Conservation (phyloP, 2,797 vertebrate genomes). For the Tokudaia muenninki region DNA sequence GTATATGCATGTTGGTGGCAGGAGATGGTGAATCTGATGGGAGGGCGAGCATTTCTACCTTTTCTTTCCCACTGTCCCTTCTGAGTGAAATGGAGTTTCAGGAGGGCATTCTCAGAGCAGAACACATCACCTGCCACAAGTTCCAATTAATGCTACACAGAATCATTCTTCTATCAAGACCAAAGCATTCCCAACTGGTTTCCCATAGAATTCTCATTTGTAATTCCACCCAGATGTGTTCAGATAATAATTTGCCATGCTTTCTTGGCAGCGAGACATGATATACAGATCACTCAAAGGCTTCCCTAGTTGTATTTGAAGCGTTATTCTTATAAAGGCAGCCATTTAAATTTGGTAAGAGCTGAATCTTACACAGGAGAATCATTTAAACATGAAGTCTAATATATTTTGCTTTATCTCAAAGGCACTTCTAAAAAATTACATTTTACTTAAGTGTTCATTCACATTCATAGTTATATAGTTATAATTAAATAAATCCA, state of each 20-base stretch:
- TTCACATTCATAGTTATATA: not conserved
- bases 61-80: not conserved
- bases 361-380: not conserved
- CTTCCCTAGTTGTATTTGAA: constrained; percentile 39
- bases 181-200: not conserved
- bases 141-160: not conserved
- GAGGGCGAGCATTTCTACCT: not conserved
- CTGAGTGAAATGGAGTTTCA: not conserved
- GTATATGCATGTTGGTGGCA: not conserved
- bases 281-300: not conserved
- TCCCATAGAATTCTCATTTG: not conserved
- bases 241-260: not conserved
- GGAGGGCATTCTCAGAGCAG: not conserved
- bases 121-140: not conserved
- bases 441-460: constrained; percentile 42
- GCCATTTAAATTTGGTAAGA: constrained; percentile 58
- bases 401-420: constrained; percentile 57
- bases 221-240: constrained; percentile 54
- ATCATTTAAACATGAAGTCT: constrained; percentile 33
- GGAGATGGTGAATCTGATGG: not conserved
- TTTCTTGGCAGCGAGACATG: not conserved
- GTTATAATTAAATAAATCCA: constrained; percentile 58
- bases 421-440: constrained; percentile 40
- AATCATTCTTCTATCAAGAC: constrained; percentile 1
- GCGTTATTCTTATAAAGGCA: constrained; percentile 59